Evolutionary conservation across 2,113 vertebrate species (phyloP).

Genomic region (Microtus richardsoni): DNA sequence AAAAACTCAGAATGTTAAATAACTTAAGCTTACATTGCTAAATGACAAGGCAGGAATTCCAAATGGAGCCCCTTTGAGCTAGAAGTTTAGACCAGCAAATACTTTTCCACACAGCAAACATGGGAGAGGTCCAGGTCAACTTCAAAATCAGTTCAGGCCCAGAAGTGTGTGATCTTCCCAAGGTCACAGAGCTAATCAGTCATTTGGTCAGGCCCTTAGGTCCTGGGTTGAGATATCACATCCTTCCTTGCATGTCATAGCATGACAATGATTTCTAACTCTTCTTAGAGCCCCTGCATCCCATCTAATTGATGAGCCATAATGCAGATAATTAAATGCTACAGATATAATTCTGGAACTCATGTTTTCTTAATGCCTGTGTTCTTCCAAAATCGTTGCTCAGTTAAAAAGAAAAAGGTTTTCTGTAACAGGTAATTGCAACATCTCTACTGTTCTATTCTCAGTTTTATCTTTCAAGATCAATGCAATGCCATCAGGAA

Average conservation of each 20-base stretch:
- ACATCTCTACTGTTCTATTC: not conserved
- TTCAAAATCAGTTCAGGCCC: not conserved
- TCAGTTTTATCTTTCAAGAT: slow-evolving; percentile 49
- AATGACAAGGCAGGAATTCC: not conserved
- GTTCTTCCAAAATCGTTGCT: slow-evolving; percentile 26
- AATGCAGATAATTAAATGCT: slow-evolving; percentile 55
- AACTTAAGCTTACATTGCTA: not conserved
- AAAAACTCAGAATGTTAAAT: not conserved
- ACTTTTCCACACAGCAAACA: not conserved
- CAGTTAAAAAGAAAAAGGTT: not conserved
- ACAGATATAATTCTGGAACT: slow-evolving; percentile 33
- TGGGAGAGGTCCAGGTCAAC: not conserved
- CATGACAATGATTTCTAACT: slow-evolving; percentile 14
- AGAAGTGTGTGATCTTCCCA: not conserved
- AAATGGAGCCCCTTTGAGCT: not conserved
- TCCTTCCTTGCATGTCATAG: not conserved
- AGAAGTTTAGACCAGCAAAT: not conserved
- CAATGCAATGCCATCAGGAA: slow-evolving; percentile 10
- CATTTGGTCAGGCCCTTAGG: not conserved
- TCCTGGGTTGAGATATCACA: not conserved
- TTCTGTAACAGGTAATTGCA: slow-evolving; percentile 26
- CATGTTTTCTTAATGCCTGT: not conserved
- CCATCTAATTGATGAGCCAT: not conserved
- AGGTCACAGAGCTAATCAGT: not conserved
- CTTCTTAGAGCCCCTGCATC: not conserved